phyloP scores from a whole-genome alignment of 1,140 invertebrate genomes.

The Dermatophagoides farinae region DNA sequence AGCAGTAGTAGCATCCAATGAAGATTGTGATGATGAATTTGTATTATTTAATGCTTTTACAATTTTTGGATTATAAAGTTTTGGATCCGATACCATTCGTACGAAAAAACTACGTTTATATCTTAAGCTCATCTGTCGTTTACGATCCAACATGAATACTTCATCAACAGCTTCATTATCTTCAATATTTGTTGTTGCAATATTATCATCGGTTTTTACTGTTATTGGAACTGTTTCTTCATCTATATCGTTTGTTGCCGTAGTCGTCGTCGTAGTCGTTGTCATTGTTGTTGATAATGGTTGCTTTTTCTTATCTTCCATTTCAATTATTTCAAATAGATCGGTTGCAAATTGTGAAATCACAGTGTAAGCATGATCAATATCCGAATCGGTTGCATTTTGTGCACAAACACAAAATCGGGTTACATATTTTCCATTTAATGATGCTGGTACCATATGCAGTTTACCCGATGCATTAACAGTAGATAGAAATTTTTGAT shows the following conservation, averaged over 20 bases:
- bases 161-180: slow-evolving; percentile 24
- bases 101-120: slow-evolving; percentile 87
- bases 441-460: slow-evolving; percentile 86
- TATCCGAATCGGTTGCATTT: slow-evolving; percentile 58
- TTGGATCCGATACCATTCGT: slow-evolving; percentile 81
- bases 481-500: slow-evolving; percentile 73
- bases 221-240: too few relatives aligned
- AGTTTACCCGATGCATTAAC: slow-evolving; percentile 91
- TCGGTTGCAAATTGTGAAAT: slow-evolving; percentile 66
- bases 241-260: too few relatives aligned
- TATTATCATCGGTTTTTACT: too few relatives aligned
- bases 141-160: slow-evolving; percentile 28
- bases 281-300: neutral
- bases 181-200: slow-evolving; percentile 17
- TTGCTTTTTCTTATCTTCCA: slow-evolving; percentile 6
- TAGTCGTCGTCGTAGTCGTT: too few relatives aligned
- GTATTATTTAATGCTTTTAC: slow-evolving; percentile 17
- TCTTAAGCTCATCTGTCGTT: slow-evolving; percentile 44
- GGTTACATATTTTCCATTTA: slow-evolving; percentile 57
- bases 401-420: slow-evolving; percentile 85
- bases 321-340: slow-evolving; percentile 36
- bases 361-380: slow-evolving; percentile 68
- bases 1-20: too few relatives aligned
- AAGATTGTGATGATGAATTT: slow-evolving; percentile 11
- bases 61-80: slow-evolving; percentile 70